Evolutionary conservation across 2,113 vertebrate species (phyloP).

Genomic region (Tychaedon coryphoeus): DNA sequence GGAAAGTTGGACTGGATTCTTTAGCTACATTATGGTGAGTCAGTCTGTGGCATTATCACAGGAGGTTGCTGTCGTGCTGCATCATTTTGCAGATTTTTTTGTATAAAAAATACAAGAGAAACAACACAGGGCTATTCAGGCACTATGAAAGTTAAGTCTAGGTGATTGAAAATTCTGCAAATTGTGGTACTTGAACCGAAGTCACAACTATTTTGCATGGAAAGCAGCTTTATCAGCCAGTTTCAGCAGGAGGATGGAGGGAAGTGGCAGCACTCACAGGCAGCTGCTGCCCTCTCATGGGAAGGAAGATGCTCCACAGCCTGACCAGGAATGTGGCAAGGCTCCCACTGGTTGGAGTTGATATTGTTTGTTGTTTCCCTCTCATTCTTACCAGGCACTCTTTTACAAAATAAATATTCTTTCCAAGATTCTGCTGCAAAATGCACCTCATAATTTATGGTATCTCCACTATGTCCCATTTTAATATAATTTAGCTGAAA

Average conservation of each 20-base stretch:
- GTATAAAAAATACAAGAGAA: neutral
- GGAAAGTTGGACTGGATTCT: neutral
- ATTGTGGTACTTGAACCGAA: neutral
- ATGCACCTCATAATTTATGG: rapidly evolving
- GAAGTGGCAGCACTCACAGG: neutral
- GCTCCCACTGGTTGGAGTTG: neutral
- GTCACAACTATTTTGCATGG: neutral
- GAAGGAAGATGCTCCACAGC: neutral
- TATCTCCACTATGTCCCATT: neutral
- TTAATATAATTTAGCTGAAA: neutral
- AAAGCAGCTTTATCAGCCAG: neutral
- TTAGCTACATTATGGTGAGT: neutral
- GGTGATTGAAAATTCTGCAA: neutral
- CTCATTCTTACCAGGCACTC: neutral
- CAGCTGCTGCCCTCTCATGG: conserved; percentile 74
- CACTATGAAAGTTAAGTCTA: neutral
- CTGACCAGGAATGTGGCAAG: neutral
- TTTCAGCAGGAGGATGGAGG: neutral
- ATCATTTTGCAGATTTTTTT: neutral
- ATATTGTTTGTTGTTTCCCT: neutral
- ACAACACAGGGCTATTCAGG: neutral
- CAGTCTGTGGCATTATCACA: neutral
- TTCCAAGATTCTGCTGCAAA: neutral
- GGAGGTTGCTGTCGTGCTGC: neutral
- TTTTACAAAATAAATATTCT: neutral